Conservation (phyloP, 2,888 invertebrate species). For the Ganaspis brasiliensis region DNA sequence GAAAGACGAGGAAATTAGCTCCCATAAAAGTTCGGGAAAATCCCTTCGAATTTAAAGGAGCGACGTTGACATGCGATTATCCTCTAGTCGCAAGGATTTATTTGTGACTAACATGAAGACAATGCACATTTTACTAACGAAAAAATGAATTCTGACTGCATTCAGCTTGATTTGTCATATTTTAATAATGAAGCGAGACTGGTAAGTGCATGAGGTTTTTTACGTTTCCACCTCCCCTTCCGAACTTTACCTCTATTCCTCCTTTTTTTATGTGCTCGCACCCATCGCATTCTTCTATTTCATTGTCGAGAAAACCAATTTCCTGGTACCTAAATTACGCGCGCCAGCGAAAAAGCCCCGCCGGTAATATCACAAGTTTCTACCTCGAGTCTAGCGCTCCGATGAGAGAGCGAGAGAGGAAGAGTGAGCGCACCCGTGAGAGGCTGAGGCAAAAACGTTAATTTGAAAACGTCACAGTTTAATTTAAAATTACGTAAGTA, state of each 20-base stretch:
- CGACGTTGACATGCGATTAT: neutral
- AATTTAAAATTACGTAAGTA: slow-evolving; percentile 80
- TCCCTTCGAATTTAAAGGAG: neutral
- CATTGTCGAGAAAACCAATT: slow-evolving; percentile 81
- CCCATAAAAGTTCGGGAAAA: neutral
- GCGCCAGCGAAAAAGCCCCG: slow-evolving; percentile 76
- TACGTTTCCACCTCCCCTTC: slow-evolving; percentile 45
- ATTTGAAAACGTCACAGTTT: slow-evolving; percentile 80
- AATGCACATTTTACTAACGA: slow-evolving; percentile 24
- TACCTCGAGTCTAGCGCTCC: slow-evolving; percentile 71
- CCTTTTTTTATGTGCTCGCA: slow-evolving; percentile 61
- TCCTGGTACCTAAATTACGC: slow-evolving; percentile 81
- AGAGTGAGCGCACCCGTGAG: slow-evolving; percentile 57
- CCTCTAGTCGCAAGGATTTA: neutral
- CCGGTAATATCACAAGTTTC: slow-evolving; percentile 79
- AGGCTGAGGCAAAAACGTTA: slow-evolving; percentile 78
- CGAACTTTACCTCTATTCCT: slow-evolving; percentile 57
- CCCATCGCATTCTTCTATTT: slow-evolving; percentile 80
- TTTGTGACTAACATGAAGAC: neutral
- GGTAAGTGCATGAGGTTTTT: slow-evolving; percentile 36
- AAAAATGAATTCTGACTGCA: slow-evolving; percentile 27
- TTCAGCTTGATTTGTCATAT: slow-evolving; percentile 32
- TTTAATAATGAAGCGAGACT: slow-evolving; percentile 35
- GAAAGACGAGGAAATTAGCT: neutral
- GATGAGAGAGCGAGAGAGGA: slow-evolving; percentile 68